phyloP scores from a whole-genome alignment of 2,797 vertebrate species.

The Heterohyrax brucei region DNA sequence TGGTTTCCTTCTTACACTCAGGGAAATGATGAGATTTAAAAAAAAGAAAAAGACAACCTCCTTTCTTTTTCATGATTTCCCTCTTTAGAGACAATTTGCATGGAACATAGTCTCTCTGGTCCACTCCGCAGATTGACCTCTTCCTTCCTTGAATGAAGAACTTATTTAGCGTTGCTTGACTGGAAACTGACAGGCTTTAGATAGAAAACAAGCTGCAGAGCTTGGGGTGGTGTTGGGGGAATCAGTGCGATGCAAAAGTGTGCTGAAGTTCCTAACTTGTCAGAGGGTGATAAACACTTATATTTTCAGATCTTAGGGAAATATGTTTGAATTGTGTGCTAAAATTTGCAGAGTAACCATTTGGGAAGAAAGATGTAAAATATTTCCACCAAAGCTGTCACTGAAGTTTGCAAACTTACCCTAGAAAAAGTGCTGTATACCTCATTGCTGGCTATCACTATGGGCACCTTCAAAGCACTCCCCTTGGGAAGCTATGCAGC shows the following conservation, averaged over 20 bases:
- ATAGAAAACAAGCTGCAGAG: constrained; percentile 3
- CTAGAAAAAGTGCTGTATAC: no score
- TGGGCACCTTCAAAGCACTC: no score
- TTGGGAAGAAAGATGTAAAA: not conserved
- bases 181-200: not conserved
- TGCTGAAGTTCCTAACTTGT: constrained; percentile 23
- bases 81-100: constrained; percentile 23
- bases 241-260: not conserved
- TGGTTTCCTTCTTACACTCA: not conserved
- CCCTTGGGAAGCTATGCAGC: no score
- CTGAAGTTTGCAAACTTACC: no score
- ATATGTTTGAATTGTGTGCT: not conserved
- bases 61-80: constrained; percentile 29
- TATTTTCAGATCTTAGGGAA: not conserved
- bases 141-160: not conserved
- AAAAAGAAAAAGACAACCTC: not conserved
- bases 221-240: not conserved
- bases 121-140: not conserved
- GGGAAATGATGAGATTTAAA: not conserved
- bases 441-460: no score
- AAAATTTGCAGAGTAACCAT: constrained; percentile 12
- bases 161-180: not conserved
- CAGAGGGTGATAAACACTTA: not conserved
- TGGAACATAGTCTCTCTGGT: not conserved
- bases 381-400: not conserved